A percentile compares a stretch with the other conserved stretches of the same genome.
Conservation (phyloP, 2,113 vertebrate genomes). For the Trichechus manatus region DNA sequence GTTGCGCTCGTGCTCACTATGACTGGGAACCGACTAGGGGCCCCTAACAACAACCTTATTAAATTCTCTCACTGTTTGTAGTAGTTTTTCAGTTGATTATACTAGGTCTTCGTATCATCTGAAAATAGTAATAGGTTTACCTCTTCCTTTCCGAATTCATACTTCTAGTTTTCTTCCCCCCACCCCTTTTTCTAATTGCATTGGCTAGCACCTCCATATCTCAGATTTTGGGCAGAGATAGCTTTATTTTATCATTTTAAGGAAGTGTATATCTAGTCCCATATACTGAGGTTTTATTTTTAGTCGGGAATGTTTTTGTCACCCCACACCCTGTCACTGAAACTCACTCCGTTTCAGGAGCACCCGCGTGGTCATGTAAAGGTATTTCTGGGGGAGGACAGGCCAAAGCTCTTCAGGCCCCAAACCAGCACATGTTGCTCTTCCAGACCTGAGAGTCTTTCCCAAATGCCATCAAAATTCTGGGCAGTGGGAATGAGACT, state of each 20-base stretch:
- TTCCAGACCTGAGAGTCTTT: not conserved
- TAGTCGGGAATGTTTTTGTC: not conserved
- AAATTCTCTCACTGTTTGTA: not conserved
- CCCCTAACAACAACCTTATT: not conserved
- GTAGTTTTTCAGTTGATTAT: not conserved
- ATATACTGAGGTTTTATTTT: not conserved
- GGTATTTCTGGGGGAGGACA: too few relatives aligned
- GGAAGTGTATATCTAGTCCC: not conserved
- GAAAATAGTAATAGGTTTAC: not conserved
- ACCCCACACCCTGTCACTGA: too few relatives aligned
- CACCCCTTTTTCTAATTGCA: not conserved
- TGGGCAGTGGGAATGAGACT: not conserved
- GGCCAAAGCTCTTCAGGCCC: not conserved
- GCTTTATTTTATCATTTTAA: not conserved
- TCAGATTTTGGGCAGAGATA: not conserved
- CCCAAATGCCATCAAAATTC: not conserved
- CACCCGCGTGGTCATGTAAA: not conserved
- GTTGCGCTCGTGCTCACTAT: too few relatives aligned
- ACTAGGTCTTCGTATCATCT: not conserved
- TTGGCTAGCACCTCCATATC: not conserved
- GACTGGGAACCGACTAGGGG: too few relatives aligned
- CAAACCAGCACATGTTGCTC: not conserved
- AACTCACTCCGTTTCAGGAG: too few relatives aligned
- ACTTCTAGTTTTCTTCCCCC: not conserved
- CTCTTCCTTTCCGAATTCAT: not conserved